These are phyloP conservation scores for Danio kyathit DNA, from an alignment of 2,797 vertebrate species.

Conservation along the genomic window DNA sequence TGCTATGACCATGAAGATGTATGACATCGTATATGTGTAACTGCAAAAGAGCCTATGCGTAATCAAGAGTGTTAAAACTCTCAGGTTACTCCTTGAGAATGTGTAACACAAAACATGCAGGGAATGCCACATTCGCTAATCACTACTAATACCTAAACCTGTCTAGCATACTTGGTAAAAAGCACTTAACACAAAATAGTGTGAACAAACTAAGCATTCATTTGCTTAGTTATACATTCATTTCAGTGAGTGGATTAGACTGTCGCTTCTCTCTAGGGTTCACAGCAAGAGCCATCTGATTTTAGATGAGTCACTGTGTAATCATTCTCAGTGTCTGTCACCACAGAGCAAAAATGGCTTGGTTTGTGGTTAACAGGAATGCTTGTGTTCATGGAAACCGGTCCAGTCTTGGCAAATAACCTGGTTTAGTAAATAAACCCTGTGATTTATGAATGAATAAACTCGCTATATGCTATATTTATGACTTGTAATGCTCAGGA, in stretches of 20 bases:
- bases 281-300: constrained; percentile 33
- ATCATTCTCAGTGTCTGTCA: constrained; percentile 37
- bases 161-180: constrained; percentile 25
- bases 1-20: neutral
- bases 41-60: constrained; percentile 49
- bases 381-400: constrained; percentile 17
- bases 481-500: neutral
- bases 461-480: neutral
- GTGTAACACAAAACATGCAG: constrained; percentile 66
- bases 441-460: constrained; percentile 38
- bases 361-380: constrained; percentile 24
- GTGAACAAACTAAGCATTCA: neutral
- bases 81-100: constrained; percentile 69
- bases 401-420: constrained; percentile 13
- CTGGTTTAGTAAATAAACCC: constrained; percentile 7
- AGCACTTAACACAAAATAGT: neutral
- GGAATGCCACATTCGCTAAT: constrained; percentile 69
- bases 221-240: constrained; percentile 24
- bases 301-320: constrained; percentile 35
- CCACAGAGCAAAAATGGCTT: constrained; percentile 24
- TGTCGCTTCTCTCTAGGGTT: constrained; percentile 27
- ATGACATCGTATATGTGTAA: constrained; percentile 1
- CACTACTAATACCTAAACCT: constrained; percentile 62
- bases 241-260: constrained; percentile 1
- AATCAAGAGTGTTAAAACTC: constrained; percentile 51